Evolutionary conservation across 1,140 invertebrate genomes (phyloP), one percentile per base, ranked within the genome.

Genomic region (Bombus cullumanus): DNA sequence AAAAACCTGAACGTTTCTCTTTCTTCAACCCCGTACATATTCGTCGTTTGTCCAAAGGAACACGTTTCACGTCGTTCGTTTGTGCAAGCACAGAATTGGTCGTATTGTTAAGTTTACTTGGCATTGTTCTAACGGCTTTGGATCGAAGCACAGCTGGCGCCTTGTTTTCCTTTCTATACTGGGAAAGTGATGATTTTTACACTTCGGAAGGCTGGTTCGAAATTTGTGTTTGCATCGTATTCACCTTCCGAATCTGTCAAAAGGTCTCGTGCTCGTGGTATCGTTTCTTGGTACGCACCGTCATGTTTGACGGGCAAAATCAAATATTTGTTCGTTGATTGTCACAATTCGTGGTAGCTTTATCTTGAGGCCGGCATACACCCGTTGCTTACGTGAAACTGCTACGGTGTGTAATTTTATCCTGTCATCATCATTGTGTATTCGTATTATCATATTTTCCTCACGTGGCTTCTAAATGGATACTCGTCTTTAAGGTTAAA

Each of bases 71-170:
- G 13, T 76, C 39, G 37, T 41, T 47, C 83, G 71, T 82, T 74
- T 53, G 43, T 68, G 37, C 62, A 37, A 13, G 39, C 18, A 4
- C 41, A 43, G 57, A 37, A 15, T 13, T 22, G 53, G 37, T 77
- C 37, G 37, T 59, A 34, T 39, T 37, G 39, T 69, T 31, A 41
- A 13, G 31, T 76, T 73, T 72, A 34, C 28, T 41, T 3, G n/a
- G 43, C 41, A 88, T 88, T 85, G 87, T 89, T 88, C 79, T 22
- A n/a, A 39, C 64, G 18, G 43, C 76, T 76, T 80, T 85, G 34
- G 64, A 80, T 15, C n/a, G 41, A 0, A 31, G 10, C 34, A 62
- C 81, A 76, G 62, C 81, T 78, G 81, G 37, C 47, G 1, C 39
- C 18, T 83, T 39, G 18, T 12, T 57, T 47, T 62, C 0, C n/a